Conservation (phyloP, 2,797 vertebrate genomes). For the Platalea minor region DNA sequence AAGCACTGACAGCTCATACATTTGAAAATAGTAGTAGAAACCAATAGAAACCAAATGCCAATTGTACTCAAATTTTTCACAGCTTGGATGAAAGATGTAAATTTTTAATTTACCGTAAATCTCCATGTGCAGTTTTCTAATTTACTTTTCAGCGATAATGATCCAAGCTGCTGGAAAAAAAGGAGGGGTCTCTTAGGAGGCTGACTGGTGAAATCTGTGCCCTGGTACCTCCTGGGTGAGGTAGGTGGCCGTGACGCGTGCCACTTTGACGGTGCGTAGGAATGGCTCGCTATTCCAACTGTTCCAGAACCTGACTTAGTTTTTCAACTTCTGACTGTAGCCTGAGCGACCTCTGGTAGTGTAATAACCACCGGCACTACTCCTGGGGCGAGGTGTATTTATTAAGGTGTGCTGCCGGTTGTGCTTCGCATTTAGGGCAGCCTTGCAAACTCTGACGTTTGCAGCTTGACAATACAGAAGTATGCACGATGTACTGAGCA, state of each 20-base stretch:
- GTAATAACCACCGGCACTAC: too few relatives aligned
- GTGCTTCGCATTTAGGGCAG: not conserved
- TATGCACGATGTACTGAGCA: accelerated
- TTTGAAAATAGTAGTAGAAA: not conserved
- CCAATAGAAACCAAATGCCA: not conserved
- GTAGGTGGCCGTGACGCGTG: not conserved
- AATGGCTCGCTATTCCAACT: not conserved
- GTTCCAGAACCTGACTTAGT: not conserved
- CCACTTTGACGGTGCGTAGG: not conserved
- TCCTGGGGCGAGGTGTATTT: not conserved
- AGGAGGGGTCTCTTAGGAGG: not conserved
- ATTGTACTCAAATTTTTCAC: not conserved
- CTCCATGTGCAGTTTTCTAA: not conserved
- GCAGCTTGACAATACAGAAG: not conserved
- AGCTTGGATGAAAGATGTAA: not conserved
- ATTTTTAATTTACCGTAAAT: not conserved
- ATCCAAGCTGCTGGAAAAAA: not conserved
- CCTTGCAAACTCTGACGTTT: not conserved
- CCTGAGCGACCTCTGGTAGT: not conserved
- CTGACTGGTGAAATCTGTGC: not conserved
- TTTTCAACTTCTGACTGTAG: not conserved
- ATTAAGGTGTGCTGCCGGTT: accelerated
- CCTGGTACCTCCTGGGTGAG: not conserved
- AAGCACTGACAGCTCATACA: not conserved
- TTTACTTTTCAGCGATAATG: not conserved